Conservation (phyloP, 2,797 vertebrate species). For the Eidolon dupreanum region DNA sequence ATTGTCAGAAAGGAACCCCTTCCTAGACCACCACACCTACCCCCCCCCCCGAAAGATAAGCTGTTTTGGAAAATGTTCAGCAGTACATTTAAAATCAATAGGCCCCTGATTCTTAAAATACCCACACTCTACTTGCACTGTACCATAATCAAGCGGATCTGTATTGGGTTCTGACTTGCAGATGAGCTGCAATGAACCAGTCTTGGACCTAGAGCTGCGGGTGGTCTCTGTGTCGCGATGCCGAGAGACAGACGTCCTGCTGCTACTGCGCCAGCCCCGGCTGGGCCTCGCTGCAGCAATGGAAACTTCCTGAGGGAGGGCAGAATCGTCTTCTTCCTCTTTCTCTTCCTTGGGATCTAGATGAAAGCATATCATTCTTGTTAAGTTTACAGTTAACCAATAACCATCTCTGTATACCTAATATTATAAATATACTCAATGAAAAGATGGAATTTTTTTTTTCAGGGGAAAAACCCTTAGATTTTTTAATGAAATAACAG, state of each 20-base stretch:
- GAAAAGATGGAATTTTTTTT: not conserved
- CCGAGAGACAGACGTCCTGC: constrained; percentile 69
- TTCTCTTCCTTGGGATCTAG: constrained; percentile 88
- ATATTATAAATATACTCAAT: not conserved
- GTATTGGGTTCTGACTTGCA: constrained; percentile 94
- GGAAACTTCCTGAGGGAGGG: constrained; percentile 71
- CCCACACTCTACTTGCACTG: not conserved
- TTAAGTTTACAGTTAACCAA: not conserved
- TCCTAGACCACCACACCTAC: not conserved
- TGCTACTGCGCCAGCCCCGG: constrained; percentile 86
- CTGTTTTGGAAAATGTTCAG: constrained; percentile 14
- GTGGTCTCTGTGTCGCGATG: constrained; percentile 82
- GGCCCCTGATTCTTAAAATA: not conserved
- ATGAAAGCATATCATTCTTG: constrained; percentile 55
- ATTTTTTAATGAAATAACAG: not conserved
- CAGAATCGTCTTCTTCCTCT: constrained; percentile 79
- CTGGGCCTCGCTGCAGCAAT: constrained; percentile 73
- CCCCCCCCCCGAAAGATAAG: not conserved
- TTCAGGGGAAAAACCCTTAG: not conserved
- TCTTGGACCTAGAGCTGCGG: constrained; percentile 83
- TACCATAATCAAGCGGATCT: constrained; percentile 89
- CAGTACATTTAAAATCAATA: not conserved
- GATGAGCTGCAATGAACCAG: constrained; percentile 86
- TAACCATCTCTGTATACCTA: not conserved
- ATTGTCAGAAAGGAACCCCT: not conserved